phyloP scores from a whole-genome alignment of 2,797 vertebrate genomes.

The Lateolabrax maculatus region DNA sequence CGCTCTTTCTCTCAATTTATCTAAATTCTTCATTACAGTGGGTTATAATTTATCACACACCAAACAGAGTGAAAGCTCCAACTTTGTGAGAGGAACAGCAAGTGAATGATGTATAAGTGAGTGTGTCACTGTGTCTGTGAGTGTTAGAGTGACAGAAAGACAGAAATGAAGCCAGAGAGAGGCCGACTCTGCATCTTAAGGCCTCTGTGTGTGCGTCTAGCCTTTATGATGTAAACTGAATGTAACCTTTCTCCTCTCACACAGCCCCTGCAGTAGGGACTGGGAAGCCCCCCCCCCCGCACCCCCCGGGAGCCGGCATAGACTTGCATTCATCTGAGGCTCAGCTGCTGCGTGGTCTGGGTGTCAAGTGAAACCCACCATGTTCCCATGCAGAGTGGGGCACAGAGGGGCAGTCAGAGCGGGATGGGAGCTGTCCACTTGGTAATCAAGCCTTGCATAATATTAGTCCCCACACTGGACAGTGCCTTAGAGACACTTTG shows the following conservation, averaged over 20 bases:
- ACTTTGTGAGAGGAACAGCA: conserved; percentile 48
- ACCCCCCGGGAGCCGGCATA: conserved; percentile 59
- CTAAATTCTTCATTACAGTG: conserved; percentile 63
- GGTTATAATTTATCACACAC: conserved; percentile 52
- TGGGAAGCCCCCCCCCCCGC: conserved; percentile 67
- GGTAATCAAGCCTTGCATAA: conserved; percentile 77
- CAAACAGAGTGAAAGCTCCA: conserved; percentile 52
- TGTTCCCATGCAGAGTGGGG: conserved; percentile 63
- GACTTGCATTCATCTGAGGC: conserved; percentile 79
- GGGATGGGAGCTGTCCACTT: conserved; percentile 71
- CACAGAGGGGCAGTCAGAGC: conserved; percentile 79
- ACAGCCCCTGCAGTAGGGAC: conserved; percentile 76
- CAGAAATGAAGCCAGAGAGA: conserved; percentile 53
- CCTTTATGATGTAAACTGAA: conserved; percentile 86
- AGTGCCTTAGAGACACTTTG: conserved; percentile 52
- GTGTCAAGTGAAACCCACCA: conserved; percentile 69
- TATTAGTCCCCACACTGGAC: conserved; percentile 63
- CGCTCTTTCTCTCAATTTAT: too few species aligned
- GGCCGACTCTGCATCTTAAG: conserved; percentile 64
- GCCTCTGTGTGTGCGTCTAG: conserved; percentile 63
- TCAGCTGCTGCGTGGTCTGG: conserved; percentile 77
- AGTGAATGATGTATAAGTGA: conserved; percentile 70
- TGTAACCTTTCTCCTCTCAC: conserved; percentile 82
- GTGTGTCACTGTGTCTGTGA: conserved; percentile 57
- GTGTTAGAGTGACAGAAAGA: conserved; percentile 57